These are phyloP conservation scores for Mystacornis crossleyi DNA, from an alignment of 2,113 vertebrate genomes.

Conservation along the genomic window DNA sequence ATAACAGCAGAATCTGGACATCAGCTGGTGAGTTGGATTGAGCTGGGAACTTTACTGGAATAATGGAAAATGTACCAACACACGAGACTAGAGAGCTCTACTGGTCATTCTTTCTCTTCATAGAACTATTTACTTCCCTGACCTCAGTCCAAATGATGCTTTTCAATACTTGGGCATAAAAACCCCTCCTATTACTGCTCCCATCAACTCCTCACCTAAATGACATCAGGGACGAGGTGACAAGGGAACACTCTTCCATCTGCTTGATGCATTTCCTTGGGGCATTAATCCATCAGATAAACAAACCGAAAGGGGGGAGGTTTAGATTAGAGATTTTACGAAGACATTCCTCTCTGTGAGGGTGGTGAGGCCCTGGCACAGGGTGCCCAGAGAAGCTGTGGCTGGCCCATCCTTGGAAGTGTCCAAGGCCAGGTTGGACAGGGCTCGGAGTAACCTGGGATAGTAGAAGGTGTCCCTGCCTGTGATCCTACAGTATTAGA, in stretches of 20 bases:
- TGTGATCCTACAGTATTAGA: neutral
- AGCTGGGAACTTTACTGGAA: neutral
- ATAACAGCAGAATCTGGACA: neutral
- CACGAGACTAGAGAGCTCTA: neutral
- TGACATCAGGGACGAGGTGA: accelerated
- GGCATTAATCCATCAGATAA: neutral
- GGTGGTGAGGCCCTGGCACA: neutral
- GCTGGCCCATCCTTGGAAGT: neutral
- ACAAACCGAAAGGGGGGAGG: neutral
- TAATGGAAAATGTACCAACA: neutral
- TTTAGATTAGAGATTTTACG: neutral
- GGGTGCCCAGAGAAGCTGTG: neutral
- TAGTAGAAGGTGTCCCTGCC: neutral
- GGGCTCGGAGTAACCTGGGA: neutral
- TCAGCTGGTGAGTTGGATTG: accelerated
- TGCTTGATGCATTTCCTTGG: neutral
- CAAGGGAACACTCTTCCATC: neutral
- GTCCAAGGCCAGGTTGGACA: accelerated
- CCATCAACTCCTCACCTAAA: neutral
- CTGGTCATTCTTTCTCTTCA: neutral
- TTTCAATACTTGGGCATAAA: neutral
- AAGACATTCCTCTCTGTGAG: neutral
- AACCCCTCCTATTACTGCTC: neutral
- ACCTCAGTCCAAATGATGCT: neutral
- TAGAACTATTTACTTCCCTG: neutral